phyloP scores from a whole-genome alignment of 2,113 vertebrate species.

The Rhinoderma darwinii region DNA sequence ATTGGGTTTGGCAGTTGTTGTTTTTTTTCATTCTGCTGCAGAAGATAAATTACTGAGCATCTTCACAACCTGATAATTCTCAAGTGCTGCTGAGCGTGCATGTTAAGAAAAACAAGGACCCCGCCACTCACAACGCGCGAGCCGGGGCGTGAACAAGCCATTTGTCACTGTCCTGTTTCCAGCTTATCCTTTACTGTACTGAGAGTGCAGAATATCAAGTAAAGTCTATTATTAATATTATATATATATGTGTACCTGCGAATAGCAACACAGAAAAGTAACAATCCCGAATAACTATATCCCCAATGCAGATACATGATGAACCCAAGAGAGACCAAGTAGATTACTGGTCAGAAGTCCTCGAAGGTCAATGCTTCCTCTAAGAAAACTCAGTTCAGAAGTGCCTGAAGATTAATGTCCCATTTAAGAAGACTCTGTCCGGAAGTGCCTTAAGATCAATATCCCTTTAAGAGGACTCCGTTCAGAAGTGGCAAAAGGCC shows the following conservation, averaged over 20 bases:
- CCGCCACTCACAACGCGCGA: neutral
- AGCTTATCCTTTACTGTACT: neutral
- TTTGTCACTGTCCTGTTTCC: slow-evolving; percentile 28
- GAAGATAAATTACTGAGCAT: slow-evolving; percentile 36
- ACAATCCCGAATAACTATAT: no score
- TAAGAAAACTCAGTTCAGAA: no score
- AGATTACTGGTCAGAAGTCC: no score
- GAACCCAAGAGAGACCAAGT: no score
- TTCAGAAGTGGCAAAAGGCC: neutral
- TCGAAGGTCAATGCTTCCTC: no score
- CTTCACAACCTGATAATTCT: slow-evolving; percentile 30
- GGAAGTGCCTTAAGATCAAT: no score
- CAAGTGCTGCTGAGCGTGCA: slow-evolving; percentile 37
- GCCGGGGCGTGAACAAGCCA: neutral
- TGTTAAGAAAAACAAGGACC: slow-evolving; percentile 31
- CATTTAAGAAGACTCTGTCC: no score
- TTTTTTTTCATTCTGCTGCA: neutral
- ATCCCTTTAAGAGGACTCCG: no score
- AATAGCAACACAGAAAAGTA: no score
- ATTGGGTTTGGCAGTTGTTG: neutral
- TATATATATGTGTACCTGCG: no score
- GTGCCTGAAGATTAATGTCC: no score
- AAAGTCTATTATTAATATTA: neutral
- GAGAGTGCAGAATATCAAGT: neutral
- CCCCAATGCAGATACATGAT: no score